Base-by-base conservation (phyloP, 2,797 vertebrate species). In the Bradypus variegatus region DNA sequence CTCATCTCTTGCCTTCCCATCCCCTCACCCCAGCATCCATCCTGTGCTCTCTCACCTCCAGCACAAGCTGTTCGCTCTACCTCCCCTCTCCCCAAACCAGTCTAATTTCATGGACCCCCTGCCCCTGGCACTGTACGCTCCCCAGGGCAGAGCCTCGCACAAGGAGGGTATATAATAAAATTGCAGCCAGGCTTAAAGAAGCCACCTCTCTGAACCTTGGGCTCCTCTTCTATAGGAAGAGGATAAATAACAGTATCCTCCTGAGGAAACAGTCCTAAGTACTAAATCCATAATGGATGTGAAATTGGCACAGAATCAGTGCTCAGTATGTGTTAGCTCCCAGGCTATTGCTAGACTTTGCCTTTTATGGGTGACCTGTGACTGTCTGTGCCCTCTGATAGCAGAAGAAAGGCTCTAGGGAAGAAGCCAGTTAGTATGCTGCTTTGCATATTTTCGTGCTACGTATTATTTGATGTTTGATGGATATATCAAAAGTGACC, bases 201-300 rank as follows among this genome's bases (percentile, higher is more conserved):
- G 18, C 45, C 78, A 91, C 14, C 65, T 36, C 69, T 72, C 33
- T 11, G 70, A 33, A 72, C 81, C 38, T 89, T 77, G n/a, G 38
- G 80, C 65, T 81, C 89, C 86, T 83, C 36, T 60, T 82, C 73
- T 79, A 88, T 2, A 3, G 64, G 78, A 94, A 95, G 62, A 92
- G 77, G 92, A 60, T 75, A 70, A 87, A 91, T 84, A 83, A 90
- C 2, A 62, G 65, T 84, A 77, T 62, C 92, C 91, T 92, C 85
- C 65, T 16, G 53, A 85, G 86, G 89, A 93, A 90, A 78, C 33
- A 53, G 45, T 79, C 70, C 82, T 50, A 80, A 38, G 77, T 78
- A 45, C 38, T 65, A 65, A 77, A 88, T 91, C 75, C 9, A 92
- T 93, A 92, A 91, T 70, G 70, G 50, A 79, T 94, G 70, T 72